Evolutionary conservation across 2,113 vertebrate genomes (phyloP).

Genomic region (Gymnorhina tibicen): DNA sequence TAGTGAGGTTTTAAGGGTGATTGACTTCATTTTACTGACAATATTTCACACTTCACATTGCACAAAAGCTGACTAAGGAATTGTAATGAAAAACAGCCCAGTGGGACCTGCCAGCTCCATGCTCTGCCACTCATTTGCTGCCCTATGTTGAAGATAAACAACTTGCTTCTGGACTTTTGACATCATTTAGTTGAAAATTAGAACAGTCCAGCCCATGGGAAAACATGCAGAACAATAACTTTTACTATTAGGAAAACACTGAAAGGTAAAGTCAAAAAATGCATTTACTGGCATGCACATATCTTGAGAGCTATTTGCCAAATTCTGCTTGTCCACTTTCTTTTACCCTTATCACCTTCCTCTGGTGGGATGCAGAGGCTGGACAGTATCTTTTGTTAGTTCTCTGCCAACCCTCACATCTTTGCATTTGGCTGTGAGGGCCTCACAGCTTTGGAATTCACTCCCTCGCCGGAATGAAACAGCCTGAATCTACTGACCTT

Average conservation of each 20-base stretch:
- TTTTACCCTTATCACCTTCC: conserved; percentile 44
- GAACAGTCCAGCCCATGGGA: neutral
- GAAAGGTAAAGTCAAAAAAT: neutral
- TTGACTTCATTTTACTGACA: neutral
- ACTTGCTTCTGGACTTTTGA: neutral
- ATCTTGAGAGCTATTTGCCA: neutral
- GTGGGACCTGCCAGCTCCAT: neutral
- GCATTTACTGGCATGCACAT: neutral
- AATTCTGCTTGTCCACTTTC: neutral
- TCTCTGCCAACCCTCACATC: conserved; percentile 39
- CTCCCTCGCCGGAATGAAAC: neutral
- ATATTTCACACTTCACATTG: neutral
- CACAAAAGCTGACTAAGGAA: neutral
- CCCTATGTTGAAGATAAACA: neutral
- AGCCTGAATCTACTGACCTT: conserved; percentile 36
- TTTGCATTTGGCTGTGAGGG: conserved; percentile 26
- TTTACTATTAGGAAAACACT: neutral
- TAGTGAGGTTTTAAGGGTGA: neutral
- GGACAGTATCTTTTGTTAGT: conserved; percentile 49
- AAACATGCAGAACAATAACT: neutral
- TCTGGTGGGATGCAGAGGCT: conserved; percentile 23
- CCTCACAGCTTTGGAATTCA: conserved; percentile 60
- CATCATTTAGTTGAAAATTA: neutral
- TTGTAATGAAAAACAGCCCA: neutral
- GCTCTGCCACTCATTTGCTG: neutral